phyloP scores from a whole-genome alignment of 2,797 vertebrate species.

The Mormyrops attenuatus region DNA sequence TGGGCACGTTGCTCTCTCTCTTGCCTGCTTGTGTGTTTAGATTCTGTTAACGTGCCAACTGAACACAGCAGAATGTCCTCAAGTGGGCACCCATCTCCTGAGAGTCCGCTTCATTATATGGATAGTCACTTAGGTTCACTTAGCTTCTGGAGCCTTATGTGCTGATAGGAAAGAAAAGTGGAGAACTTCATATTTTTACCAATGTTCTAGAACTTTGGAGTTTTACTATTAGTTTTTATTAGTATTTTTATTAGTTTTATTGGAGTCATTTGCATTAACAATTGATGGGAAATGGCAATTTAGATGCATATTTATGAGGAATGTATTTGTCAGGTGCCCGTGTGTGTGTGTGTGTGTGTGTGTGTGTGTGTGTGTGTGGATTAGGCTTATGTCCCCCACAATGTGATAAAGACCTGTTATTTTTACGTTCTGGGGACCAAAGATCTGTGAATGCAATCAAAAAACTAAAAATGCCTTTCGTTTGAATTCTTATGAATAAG shows the following conservation, averaged over 20 bases:
- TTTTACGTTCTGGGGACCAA: neutral
- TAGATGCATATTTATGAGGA: conserved; percentile 7
- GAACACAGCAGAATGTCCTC: neutral
- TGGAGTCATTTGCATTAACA: neutral
- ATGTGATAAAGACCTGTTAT: no score
- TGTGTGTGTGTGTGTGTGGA: conserved; percentile 23
- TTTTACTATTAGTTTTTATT: no score
- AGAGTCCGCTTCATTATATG: no score
- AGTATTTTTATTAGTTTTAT: no score
- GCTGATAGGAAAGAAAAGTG: no score
- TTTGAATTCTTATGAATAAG: neutral
- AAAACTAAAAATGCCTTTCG: neutral
- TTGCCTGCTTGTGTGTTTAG: neutral
- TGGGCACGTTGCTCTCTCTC: neutral
- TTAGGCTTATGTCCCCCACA: no score
- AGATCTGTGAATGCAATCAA: neutral
- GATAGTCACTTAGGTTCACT: no score
- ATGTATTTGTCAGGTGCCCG: neutral
- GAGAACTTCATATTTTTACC: neutral
- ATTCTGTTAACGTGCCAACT: neutral
- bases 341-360: neutral
- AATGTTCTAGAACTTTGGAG: neutral
- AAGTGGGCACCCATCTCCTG: neutral
- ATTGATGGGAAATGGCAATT: neutral
- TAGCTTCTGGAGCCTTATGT: neutral